Evolutionary conservation across 1,140 invertebrate species (phyloP), one percentile per base, ranked within the genome.

Genomic region (Telenomus remus): DNA sequence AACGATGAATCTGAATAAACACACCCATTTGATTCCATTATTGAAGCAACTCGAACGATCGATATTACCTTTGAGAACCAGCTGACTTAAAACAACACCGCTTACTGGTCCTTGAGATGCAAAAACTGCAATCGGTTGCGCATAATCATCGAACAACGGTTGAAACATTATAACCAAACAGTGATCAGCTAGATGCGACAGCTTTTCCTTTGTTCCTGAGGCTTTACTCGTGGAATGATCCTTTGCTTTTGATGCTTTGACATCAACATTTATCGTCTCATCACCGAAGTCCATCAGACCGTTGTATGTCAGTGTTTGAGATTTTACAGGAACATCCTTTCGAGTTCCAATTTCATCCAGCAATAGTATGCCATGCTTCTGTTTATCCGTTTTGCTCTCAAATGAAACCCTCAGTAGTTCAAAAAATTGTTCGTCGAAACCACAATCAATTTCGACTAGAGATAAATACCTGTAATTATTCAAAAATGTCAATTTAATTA

Each of bases 91-190:
- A 49, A 49, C 46, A 9, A 12, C 46, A 7, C 65, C 56, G 10
- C 10, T 1, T 5, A 60, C 59, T 33, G 73, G 19, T 34, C 65
- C 65, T 56, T 70, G 27, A n/a, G 64, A 56, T 0, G 50, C 63
- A 47, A 54, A 75, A 0, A 60, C 56, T 15, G 48, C 56, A 13
- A 73, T 47, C 1, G 61, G 43, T 16, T 74, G 63, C 0, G 53
- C 42, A 34, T 44, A 74, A 8, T 19, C 27, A 12, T 51, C 71
- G 10, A 3, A 44, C 9, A 72, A 16, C 3, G 69, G 46, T 19
- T 60, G 56, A 46, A 70, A 69, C 55, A 69, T 61, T n/a, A 75
- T 47, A 0, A 75, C 57, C 19, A 69, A 51, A 4, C 55, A 19
- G 19, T 59, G 47, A 27, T 60, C 56, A 16, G 56, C 51, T 54